A percentile compares a stretch with the other conserved stretches of the same genome.
These are phyloP conservation scores for Sceloporus undulatus DNA, from an alignment of 2,113 vertebrate genomes.

Conservation along the genomic window DNA sequence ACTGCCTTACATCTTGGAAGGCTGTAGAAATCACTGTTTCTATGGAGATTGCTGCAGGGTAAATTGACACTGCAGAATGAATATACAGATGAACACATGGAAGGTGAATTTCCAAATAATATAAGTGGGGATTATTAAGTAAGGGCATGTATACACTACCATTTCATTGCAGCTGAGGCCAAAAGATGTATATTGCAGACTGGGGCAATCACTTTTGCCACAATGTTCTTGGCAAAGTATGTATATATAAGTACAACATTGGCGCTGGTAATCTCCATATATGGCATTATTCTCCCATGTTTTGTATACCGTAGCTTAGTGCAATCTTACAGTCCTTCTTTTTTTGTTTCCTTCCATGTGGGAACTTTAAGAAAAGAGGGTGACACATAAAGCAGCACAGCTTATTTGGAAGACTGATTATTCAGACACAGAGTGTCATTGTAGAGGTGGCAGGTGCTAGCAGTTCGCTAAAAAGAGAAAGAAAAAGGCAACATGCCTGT, in stretches of 20 bases:
- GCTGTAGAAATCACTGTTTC: conserved; percentile 66
- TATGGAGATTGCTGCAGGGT: conserved; percentile 70
- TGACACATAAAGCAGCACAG: background rate
- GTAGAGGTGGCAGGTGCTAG: conserved; percentile 8
- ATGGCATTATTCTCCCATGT: too few species aligned
- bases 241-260: background rate
- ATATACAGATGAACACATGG: conserved; percentile 9
- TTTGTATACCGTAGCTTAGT: background rate
- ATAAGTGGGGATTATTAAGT: background rate
- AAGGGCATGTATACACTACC: background rate
- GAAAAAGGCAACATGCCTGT: conserved; percentile 34
- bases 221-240: background rate
- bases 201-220: background rate
- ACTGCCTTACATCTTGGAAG: conserved; percentile 50
- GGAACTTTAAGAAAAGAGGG: background rate
- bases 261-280: background rate
- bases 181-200: background rate
- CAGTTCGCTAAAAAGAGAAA: conserved; percentile 32
- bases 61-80: conserved; percentile 51
- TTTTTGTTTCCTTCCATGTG: background rate
- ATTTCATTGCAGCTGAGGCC: conserved; percentile 4
- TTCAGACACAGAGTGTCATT: conserved; percentile 2
- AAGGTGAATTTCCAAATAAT: conserved; percentile 26
- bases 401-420: conserved; percentile 15
- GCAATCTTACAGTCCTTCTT: background rate